Conservation (phyloP, 2,797 vertebrate species). For the Cyclura pinguis region DNA sequence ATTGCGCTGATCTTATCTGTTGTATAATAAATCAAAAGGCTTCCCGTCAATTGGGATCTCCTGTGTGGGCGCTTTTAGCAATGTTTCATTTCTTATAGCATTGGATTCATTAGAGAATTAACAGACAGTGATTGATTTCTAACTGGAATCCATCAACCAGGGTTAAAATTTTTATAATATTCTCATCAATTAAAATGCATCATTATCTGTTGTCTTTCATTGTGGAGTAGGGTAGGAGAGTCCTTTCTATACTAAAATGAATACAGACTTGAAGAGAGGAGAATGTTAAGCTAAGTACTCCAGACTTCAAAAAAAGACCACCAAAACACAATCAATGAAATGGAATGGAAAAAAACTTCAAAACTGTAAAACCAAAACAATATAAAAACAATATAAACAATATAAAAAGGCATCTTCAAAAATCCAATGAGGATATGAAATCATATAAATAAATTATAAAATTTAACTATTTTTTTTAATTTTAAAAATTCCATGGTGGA, state of each 20-base stretch:
- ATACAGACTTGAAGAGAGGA: constrained; percentile 9
- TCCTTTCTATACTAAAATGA: constrained; percentile 38
- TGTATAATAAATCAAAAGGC: constrained; percentile 71
- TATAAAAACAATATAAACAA: background rate
- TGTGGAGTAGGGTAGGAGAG: background rate
- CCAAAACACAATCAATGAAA: constrained; percentile 9
- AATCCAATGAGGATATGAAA: no score
- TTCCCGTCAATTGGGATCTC: constrained; percentile 47
- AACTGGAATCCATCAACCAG: constrained; percentile 58
- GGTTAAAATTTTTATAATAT: constrained; percentile 59
- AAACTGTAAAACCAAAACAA: background rate
- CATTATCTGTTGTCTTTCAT: constrained; percentile 53
- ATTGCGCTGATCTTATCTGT: constrained; percentile 58
- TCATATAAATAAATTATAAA: no score
- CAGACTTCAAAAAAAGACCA: constrained; percentile 16
- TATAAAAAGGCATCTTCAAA: background rate
- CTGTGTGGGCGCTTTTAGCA: constrained; percentile 37
- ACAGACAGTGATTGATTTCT: constrained; percentile 70
- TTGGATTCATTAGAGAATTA: constrained; percentile 68
- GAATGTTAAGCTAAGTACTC: constrained; percentile 20
- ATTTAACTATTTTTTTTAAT: no score
- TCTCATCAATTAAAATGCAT: constrained; percentile 63
- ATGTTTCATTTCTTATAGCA: constrained; percentile 64
- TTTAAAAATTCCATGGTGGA: constrained; percentile 3
- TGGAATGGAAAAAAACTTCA: background rate